Base-by-base conservation (phyloP, 2,888 invertebrate species). In the Eucera pruinosa region DNA sequence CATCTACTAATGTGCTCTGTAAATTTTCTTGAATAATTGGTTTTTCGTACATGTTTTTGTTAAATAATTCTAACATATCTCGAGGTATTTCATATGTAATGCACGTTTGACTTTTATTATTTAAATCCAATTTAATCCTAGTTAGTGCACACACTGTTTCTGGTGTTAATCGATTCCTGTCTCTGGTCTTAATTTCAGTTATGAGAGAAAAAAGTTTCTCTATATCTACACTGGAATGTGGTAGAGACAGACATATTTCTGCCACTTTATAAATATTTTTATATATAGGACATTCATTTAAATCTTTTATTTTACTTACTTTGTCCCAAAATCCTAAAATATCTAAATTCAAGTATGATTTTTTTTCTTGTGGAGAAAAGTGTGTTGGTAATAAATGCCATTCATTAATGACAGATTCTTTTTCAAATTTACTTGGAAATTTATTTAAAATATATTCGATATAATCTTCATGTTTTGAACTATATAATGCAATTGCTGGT, bases 141-240 rank as follows among this genome's bases (percentile, higher is more conserved):
- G 30, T 30, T 36, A 55, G 13, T 23, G 55, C 55, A 23, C 20
- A 18, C 5, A 55, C 3, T 15, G n/a, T 58, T 41, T 43, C 43
- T 0, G 58, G 58, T 58, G 25, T 15, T 43, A 58, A 43, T 27
- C n/a, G 41, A 27, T 58, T 58, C 18, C 57, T 41, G 15, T 27
- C n/a, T 27, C 15, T n/a, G 0, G 27, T 58, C 18, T 43, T 58
- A 20, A 43, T 27, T 25, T 43, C 43, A 2, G 25, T 25, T n/a
- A 58, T 6, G 2, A n/a, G 15, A 3, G 58, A 43, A 43, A 18
- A 58, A 15, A 43, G n/a, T 18, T 5, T 43, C 27, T 60, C 36
- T 6, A 55, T 15, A 55, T 36, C 55, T 15, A 18, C 36, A 23
- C 36, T 55, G 5, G 55, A 55, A 55, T 20, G 36, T 5, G 55